Base-by-base conservation (phyloP, 1,140 invertebrate species). In the Ectropis grisescens region DNA sequence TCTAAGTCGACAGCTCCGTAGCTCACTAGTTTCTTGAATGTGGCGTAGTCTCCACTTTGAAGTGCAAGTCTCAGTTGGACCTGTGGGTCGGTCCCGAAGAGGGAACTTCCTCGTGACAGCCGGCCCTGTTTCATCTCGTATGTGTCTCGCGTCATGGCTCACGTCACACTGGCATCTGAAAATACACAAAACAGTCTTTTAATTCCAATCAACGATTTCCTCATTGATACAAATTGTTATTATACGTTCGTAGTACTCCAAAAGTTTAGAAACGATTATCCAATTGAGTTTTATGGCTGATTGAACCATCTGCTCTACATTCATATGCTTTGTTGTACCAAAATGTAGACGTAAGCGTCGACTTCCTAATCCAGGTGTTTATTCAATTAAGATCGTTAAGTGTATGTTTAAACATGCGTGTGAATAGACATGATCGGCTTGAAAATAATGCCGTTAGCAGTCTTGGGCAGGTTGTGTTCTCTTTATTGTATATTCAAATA, bases 11-110 rank as follows among this genome's bases (percentile, higher is more conserved):
- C 57, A 29, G 49, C 50, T 19, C 67, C 68, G 6, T 68, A 68
- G 19, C 49, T 58, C 2, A 86, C 41, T 0, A 84, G 51, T 36
- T 67, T 82, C 25, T 82, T 81, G 50, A 87, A 87, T 0, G 62
- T 69, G 9, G 41, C 47, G 19, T 72, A 66, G 22, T 85, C 76
- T 22, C 65, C 78, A 2, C 62, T 67, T 0, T 61, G 62, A 9
- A 87, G 46, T 2, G 78, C 75, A 2, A 74, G 69, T 28, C 82
- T 50, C 0, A 87, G 56, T 27, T 81, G 75, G 2, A 56, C 51
- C 43, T 84, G 80, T 14, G 81, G 78, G 41, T 83, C 79, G 5
- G 61, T 37, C 6, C 65, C 68, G 44, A 83, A 82, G 6, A 83
- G 58, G 1, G 82, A 83, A 4, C 61, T 58, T 2, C 69, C 75